Evolutionary conservation across 1,140 invertebrate species (phyloP).

Genomic region (Solen grandis): DNA sequence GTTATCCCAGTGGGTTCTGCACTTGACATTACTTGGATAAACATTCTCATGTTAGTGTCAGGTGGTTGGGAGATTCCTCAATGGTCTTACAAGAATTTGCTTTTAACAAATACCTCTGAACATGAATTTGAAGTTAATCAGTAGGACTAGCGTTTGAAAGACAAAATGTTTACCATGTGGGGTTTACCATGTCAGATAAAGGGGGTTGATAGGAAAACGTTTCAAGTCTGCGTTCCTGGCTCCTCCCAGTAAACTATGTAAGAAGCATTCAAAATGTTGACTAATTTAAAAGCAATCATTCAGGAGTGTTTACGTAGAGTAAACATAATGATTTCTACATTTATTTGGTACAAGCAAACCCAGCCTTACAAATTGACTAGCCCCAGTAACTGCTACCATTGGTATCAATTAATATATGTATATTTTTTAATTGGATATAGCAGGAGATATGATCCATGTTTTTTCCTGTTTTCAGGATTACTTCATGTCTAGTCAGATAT

Average conservation of each 20-base stretch:
- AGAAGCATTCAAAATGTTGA: not conserved
- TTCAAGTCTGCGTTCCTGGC: not conserved
- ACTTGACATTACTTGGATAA: no score
- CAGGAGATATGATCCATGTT: not conserved
- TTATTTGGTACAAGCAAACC: no score
- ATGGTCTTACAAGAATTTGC: conserved; percentile 39
- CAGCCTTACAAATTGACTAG: no score
- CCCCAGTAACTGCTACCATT: no score
- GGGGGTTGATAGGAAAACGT: not conserved
- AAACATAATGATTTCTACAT: not conserved
- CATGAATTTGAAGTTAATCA: conserved; percentile 29
- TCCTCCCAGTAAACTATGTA: not conserved
- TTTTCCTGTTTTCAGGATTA: not conserved
- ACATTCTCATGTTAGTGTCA: not conserved
- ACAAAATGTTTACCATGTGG: conserved; percentile 30
- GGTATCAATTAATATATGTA: no score
- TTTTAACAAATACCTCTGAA: conserved; percentile 34
- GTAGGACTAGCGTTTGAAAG: conserved; percentile 11
- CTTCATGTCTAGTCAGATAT: not conserved
- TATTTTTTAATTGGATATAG: no score
- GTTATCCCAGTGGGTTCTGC: not conserved
- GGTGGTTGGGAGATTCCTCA: no score
- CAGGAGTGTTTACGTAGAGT: not conserved
- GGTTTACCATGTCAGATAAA: conserved; percentile 29
- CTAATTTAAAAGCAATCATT: not conserved